These are phyloP conservation scores for Leptinotarsa lineolata DNA, from an alignment of 1,140 invertebrate genomes.

Conservation along the genomic window DNA sequence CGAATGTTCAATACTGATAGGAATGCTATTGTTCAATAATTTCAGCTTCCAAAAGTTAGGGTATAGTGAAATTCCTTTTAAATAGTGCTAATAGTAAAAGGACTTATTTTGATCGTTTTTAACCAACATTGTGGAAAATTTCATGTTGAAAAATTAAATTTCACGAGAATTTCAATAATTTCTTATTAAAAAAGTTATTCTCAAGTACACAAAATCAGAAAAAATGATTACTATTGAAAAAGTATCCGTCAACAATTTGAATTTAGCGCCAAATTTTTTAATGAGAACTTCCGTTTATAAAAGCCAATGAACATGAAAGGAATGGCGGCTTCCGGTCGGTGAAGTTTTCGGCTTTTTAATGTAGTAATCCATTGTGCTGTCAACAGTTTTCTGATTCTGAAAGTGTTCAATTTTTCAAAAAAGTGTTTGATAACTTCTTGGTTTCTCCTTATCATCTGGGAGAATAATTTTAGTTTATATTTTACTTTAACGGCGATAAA, in stretches of 20 bases:
- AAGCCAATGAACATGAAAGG: conserved; percentile 10
- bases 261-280: neutral
- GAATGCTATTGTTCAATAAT: too few species aligned
- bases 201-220: too few species aligned
- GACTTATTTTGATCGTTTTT: too few species aligned
- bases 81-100: too few species aligned
- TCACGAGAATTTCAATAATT: too few species aligned
- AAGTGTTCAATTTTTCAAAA: conserved; percentile 25
- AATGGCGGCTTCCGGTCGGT: conserved; percentile 36
- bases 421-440: conserved; percentile 8
- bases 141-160: too few species aligned
- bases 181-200: too few species aligned
- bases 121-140: too few species aligned
- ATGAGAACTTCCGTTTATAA: conserved; percentile 7
- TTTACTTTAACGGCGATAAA: conserved; percentile 28
- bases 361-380: conserved; percentile 39
- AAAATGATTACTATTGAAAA: too few species aligned
- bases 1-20: too few species aligned
- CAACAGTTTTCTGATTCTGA: conserved; percentile 29
- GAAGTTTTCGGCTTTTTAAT: conserved; percentile 44
- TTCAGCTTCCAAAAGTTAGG: too few species aligned
- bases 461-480: conserved; percentile 27
- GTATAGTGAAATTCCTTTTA: too few species aligned
- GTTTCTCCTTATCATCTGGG: conserved; percentile 13
- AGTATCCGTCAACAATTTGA: neutral